Evolutionary conservation across 1,140 invertebrate species (phyloP).

Genomic region (Drosophila malerkotliana): DNA sequence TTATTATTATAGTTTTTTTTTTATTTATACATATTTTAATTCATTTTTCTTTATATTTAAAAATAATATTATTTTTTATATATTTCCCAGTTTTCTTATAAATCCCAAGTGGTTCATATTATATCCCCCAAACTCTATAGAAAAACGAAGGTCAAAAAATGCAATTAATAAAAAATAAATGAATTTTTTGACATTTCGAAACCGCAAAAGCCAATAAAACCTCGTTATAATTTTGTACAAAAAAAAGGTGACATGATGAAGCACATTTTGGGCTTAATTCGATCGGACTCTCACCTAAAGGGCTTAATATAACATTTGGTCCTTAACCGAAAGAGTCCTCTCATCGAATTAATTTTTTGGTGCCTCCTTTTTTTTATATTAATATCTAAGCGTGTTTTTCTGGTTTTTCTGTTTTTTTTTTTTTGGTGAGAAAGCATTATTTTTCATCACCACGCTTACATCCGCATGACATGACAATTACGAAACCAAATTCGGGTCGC

Average conservation of each 20-base stretch:
- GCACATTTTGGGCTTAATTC: not conserved
- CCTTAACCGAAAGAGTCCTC: conserved; percentile 2
- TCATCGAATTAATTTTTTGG: not conserved
- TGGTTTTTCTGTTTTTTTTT: conserved; percentile 1
- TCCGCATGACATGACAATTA: conserved; percentile 47
- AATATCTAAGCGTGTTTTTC: not conserved
- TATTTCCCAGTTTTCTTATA: no score
- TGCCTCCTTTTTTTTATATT: not conserved
- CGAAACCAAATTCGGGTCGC: conserved; percentile 13
- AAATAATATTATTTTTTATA: no score
- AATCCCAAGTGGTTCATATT: no score
- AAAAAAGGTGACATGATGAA: not conserved
- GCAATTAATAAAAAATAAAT: not conserved
- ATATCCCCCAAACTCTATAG: not conserved
- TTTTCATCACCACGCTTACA: conserved; percentile 32
- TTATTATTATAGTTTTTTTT: no score
- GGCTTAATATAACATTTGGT: not conserved
- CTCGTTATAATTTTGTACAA: no score
- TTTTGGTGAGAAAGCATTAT: conserved; percentile 5
- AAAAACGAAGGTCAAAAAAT: no score
- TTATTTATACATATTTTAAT: no score
- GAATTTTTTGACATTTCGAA: no score
- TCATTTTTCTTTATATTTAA: no score
- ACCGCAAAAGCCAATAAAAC: not conserved
- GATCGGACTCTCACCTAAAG: not conserved